Evolutionary conservation across 2,888 invertebrate species (phyloP).

Genomic region (Gisinianus flammeolus): DNA sequence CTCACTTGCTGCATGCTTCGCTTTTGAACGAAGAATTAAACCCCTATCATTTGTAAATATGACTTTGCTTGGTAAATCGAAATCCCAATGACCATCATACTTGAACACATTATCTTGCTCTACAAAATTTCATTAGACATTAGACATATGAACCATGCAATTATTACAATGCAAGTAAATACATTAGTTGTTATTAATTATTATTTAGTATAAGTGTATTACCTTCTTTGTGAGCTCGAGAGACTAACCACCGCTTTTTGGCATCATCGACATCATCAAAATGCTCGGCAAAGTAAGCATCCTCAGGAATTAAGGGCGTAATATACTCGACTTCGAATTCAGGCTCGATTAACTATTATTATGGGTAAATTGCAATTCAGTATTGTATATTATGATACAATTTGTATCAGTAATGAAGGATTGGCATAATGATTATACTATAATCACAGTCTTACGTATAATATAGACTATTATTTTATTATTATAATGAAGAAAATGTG

Average conservation of each 20-base stretch:
- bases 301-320: constrained; percentile 72
- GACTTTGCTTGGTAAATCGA: constrained; percentile 78
- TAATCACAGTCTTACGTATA: no score
- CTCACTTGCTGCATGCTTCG: constrained; percentile 90
- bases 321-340: constrained; percentile 69
- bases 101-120: constrained; percentile 83
- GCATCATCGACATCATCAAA: constrained; percentile 80
- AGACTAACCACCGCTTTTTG: constrained; percentile 81
- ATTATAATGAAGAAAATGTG: not conserved
- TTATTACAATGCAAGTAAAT: no score
- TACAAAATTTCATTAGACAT: not conserved
- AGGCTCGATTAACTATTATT: constrained; percentile 59
- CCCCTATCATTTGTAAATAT: constrained; percentile 84
- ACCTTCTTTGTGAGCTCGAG: constrained; percentile 85
- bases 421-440: no score
- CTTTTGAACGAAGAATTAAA: constrained; percentile 88
- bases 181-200: no score
- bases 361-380: no score
- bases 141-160: no score
- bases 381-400: no score
- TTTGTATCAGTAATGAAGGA: no score
- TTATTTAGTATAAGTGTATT: no score
- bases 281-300: constrained; percentile 80
- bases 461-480: not conserved
- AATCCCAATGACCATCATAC: constrained; percentile 83